Base-by-base conservation (phyloP, 2,113 vertebrate genomes). In the Canis aureus region DNA sequence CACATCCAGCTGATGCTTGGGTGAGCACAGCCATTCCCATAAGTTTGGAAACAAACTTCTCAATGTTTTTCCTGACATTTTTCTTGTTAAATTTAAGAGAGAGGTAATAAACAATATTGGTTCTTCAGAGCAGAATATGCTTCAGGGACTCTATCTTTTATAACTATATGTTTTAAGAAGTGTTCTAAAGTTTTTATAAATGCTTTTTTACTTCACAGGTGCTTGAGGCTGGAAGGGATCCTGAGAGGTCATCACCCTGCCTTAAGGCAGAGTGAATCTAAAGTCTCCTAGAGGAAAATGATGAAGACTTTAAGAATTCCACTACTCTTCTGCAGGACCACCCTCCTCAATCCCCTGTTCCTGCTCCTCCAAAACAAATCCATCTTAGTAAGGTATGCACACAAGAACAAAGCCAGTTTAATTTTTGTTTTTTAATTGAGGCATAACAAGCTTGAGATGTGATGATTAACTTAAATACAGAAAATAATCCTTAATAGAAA, bases 231-330 rank as follows among this genome's bases (percentile, higher is more conserved):
- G 25, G 74, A 91, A 87, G 64, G 53, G 12, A 97, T 27, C 74
- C 69, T 49, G 43, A 64, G 49, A 94, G 89, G 93, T 96, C 93
- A 94, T 38, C 83, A 71, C 71, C 73, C 73, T 78, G 95, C 93
- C 97, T 95, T n/a, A n/a, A 96, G 97, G 97, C 93, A 97, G 35
- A 89, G 23, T 57, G 55, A 67, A 85, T 73, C 35, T 69, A 53
- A 92, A 38, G 35, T 25, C 53, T 96, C 95, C 53, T 69, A 17
- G 29, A 94, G 79, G 35, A 81, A 49, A 93, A 67, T n/a, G 76
- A 78, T 13, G 38, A 84, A 91, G 53, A 87, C 55, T 43, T 89
- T 55, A 74, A 67, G 57, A 95, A 74, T 51, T 57, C 15, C 38
- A 32, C 32, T 81, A 17, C 27, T 80, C 35, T 16, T 94, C 71